Conservation (phyloP, 2,797 vertebrate genomes). For the Pangasius krempfi region DNA sequence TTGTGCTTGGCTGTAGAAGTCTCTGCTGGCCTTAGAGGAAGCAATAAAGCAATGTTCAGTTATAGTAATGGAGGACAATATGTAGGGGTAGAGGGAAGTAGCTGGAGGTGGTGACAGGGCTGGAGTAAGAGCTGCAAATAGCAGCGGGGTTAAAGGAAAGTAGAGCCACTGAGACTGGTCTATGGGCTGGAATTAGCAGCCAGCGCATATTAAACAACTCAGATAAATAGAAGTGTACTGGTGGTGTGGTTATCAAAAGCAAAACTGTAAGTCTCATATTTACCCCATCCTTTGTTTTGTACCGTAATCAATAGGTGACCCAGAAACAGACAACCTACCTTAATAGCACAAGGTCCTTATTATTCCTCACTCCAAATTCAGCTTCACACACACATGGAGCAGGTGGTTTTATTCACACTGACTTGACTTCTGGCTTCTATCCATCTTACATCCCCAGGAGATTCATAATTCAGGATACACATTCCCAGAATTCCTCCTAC, state of each 20-base stretch:
- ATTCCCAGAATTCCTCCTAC: constrained; percentile 36
- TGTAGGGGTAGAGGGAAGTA: neutral
- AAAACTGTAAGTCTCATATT: neutral
- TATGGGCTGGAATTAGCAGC: constrained; percentile 53
- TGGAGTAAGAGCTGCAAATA: constrained; percentile 53
- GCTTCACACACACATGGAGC: constrained; percentile 49
- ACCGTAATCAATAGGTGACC: constrained; percentile 1
- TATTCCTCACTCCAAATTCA: neutral
- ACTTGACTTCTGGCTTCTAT: constrained; percentile 43
- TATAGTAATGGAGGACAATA: neutral
- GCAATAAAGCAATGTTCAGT: neutral
- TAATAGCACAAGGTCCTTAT: neutral
- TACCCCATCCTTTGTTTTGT: neutral
- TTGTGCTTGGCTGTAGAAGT: neutral
- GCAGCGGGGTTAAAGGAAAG: constrained; percentile 32
- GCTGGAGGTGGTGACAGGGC: constrained; percentile 30
- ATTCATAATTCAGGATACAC: constrained; percentile 45
- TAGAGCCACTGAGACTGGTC: constrained; percentile 48
- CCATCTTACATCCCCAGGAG: constrained; percentile 18
- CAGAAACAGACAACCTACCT: neutral
- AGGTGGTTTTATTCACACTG: constrained; percentile 36
- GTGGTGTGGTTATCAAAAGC: neutral
- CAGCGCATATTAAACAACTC: constrained; percentile 16
- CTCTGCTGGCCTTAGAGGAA: neutral
- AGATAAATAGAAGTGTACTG: neutral